These are phyloP conservation scores for Lepisosteus oculatus DNA, from an alignment of 2,113 vertebrate species.

Conservation along the genomic window DNA sequence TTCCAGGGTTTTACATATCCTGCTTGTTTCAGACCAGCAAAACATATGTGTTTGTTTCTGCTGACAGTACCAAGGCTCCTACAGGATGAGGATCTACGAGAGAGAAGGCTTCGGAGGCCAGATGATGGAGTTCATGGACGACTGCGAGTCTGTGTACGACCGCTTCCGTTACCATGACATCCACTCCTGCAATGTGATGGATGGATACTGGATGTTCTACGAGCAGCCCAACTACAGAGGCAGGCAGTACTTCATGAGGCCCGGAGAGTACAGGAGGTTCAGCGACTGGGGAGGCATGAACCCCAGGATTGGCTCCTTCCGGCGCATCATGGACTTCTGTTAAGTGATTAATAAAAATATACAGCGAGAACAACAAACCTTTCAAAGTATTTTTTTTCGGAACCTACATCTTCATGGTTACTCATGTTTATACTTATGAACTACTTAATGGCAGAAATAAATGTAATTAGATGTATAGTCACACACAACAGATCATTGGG, in stretches of 20 bases:
- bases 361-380: neutral
- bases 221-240: conserved; percentile 64
- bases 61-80: conserved; percentile 26
- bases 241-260: conserved; percentile 62
- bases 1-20: no score
- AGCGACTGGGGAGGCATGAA: conserved; percentile 45
- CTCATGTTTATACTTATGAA: no score
- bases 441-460: no score
- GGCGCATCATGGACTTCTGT: conserved; percentile 60
- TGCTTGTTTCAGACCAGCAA: no score
- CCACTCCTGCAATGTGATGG: conserved; percentile 65
- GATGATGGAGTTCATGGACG: conserved; percentile 31
- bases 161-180: conserved; percentile 55
- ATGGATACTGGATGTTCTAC: conserved; percentile 67
- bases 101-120: conserved; percentile 34
- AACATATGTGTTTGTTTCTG: neutral
- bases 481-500: no score
- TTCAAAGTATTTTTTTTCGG: no score
- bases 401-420: no score
- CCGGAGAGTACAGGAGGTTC: conserved; percentile 64
- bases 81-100: conserved; percentile 32
- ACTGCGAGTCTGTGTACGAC: conserved; percentile 31
- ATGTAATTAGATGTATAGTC: no score
- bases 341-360: conserved; percentile 29
- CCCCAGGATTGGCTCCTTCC: conserved; percentile 56